Evolutionary conservation across 2,888 invertebrate genomes (phyloP), one percentile per base, ranked within the genome.

Genomic region (Timema cristinae): DNA sequence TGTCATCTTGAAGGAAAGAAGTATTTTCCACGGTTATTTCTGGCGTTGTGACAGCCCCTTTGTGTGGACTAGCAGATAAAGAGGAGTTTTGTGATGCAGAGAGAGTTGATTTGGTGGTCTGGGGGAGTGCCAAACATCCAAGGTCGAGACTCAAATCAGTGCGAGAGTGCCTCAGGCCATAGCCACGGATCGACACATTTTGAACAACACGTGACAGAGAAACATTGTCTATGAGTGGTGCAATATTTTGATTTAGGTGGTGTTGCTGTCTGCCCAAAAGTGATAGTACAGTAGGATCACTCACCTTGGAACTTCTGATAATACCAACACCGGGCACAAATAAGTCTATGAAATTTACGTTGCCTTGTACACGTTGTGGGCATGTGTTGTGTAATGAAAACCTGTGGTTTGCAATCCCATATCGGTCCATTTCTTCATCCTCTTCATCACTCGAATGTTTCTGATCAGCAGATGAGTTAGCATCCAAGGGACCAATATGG

Each of bases 311-410:
- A 7, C 78, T 81, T 85, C 89, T 86, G 0, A 90, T 87, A 73
- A 90, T 90, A n/a, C 90, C 86, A 68, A 89, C 86, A 74, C 88
- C 86, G 0, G 91, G 88, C 16, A 90, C 80, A 76, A 90, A 89
- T 7, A 87, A 83, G 72, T 88, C 86, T 73, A 79, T 79, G 2
- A 80, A 75, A 67, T 80, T 81, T 16, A 78, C 78, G 61, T 80
- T 79, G n/a, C 16, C 7, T 6, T 63, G 47, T 13, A 11, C 47
- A 7, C 11, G 47, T 32, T 32, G 32, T 32, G 32, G 32, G 32
- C 32, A 32, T 32, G 32, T 32, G 2, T 78, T 56, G 7, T 10
- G 16, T 10, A 67, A 51, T 9, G 50, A 6, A 5, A 50, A 54
- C 48, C 63, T 47, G 50, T 50, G 50, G 15, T 50, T 50, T 48